Conservation (phyloP, 2,113 vertebrate genomes). For the Lampris incognitus region DNA sequence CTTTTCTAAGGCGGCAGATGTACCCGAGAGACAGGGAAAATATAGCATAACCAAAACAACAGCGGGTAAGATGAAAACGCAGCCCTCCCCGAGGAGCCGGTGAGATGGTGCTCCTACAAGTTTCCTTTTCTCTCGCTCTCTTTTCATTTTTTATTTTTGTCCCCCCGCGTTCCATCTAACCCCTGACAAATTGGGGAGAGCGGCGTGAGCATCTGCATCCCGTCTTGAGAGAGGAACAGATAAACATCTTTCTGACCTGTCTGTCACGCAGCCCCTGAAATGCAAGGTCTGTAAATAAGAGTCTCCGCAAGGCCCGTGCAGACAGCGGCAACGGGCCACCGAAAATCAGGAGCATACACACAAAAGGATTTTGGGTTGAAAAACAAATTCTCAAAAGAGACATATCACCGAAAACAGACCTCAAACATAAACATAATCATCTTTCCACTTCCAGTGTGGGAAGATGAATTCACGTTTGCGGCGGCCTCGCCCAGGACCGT, state of each 20-base stretch:
- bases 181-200: constrained; percentile 26
- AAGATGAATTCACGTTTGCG: no score
- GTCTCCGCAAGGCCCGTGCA: neutral
- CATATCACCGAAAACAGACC: no score
- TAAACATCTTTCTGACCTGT: constrained; percentile 46
- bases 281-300: constrained; percentile 33
- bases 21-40: constrained; percentile 35
- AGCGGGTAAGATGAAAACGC: constrained; percentile 45
- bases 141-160: no score
- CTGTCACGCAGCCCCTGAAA: constrained; percentile 30
- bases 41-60: constrained; percentile 47
- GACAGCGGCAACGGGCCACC: neutral
- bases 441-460: no score
- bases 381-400: no score
- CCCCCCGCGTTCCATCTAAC: constrained; percentile 4
- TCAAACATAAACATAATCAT: no score
- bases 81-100: constrained; percentile 13
- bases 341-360: neutral
- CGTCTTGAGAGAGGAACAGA: constrained; percentile 38
- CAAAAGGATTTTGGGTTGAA: neutral
- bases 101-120: constrained; percentile 11
- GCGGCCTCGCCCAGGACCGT: no score
- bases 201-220: constrained; percentile 44
- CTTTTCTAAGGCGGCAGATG: constrained; percentile 33
- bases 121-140: constrained; percentile 1